Percentiles rank a stretch among this genome's conserved stretches.
Conservation (phyloP, 2,113 vertebrate genomes). For the Bagarius yarrelli region DNA sequence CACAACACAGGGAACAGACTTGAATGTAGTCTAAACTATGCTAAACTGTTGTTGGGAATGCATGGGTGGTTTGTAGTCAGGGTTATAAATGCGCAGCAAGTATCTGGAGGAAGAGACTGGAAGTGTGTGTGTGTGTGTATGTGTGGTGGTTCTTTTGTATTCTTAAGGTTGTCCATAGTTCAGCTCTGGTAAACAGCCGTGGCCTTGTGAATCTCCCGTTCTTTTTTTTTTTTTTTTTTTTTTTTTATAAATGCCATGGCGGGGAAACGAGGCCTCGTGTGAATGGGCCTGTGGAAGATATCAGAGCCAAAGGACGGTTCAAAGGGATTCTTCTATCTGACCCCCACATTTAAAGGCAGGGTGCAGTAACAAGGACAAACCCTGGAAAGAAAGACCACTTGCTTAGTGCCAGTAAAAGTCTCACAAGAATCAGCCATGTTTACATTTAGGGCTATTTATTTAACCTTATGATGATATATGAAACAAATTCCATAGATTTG, state of each 20-base stretch:
- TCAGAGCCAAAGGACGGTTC: slow-evolving; percentile 37
- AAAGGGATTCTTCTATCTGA: slow-evolving; percentile 53
- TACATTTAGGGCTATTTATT: not conserved
- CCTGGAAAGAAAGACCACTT: slow-evolving; percentile 38
- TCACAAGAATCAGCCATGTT: slow-evolving; percentile 4
- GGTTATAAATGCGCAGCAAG: slow-evolving; percentile 22
- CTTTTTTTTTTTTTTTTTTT: slow-evolving; percentile 12
- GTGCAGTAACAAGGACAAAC: slow-evolving; percentile 50
- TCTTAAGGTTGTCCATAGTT: slow-evolving; percentile 36
- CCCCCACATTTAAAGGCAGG: slow-evolving; percentile 46
- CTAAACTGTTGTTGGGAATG: slow-evolving; percentile 25
- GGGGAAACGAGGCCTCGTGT: slow-evolving; percentile 30
- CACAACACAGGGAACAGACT: slow-evolving; percentile 32
- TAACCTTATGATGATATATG: not conserved
- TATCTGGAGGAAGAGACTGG: slow-evolving; percentile 32
- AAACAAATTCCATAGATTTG: not conserved
- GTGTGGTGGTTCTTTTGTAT: slow-evolving; percentile 33
- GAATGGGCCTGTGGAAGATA: slow-evolving; percentile 42
- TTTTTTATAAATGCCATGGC: slow-evolving; percentile 45
- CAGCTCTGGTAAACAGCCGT: slow-evolving; percentile 44
- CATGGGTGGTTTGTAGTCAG: slow-evolving; percentile 24
- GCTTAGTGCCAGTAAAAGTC: slow-evolving; percentile 35
- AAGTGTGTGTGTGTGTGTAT: slow-evolving; percentile 19
- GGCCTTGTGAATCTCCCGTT: slow-evolving; percentile 48
- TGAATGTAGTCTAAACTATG: slow-evolving; percentile 37